Evolutionary conservation across 2,797 vertebrate species (phyloP).

Genomic region (Pelobates cultripes): DNA sequence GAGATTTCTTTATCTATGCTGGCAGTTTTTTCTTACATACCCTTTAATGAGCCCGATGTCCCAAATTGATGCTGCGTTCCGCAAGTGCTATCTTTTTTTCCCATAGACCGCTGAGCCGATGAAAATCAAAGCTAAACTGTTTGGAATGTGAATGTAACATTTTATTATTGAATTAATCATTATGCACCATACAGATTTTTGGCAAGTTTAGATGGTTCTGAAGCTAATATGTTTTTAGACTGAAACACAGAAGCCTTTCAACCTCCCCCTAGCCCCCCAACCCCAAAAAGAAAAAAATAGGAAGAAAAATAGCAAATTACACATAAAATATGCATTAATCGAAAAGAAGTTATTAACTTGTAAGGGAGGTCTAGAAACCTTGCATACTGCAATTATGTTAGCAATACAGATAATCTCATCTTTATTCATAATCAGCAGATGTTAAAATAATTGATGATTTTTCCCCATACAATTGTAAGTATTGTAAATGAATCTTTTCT

Average conservation of each 20-base stretch:
- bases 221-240: not conserved
- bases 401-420: slow-evolving; percentile 18
- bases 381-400: slow-evolving; percentile 27
- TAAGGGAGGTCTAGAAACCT: slow-evolving; percentile 17
- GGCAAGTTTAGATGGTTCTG: not conserved
- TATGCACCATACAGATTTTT: not conserved
- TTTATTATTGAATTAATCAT: not conserved
- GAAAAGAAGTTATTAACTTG: slow-evolving; percentile 32
- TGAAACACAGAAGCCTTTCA: not conserved
- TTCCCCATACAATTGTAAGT: slow-evolving; percentile 8
- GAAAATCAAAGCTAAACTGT: not conserved
- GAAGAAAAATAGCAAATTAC: not conserved
- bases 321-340: slow-evolving; percentile 15
- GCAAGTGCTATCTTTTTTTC: not conserved
- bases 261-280: not conserved
- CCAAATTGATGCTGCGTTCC: no score
- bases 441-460: slow-evolving; percentile 38
- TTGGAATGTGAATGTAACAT: not conserved
- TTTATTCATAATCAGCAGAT: slow-evolving; percentile 40
- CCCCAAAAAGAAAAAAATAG: slow-evolving; percentile 4
- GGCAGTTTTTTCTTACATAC: no score
- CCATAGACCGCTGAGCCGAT: not conserved
- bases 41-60: no score
- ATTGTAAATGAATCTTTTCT: slow-evolving; percentile 3
- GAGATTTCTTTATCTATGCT: no score